phyloP scores from a whole-genome alignment of 2,888 invertebrate species.

The Diaprepes abbreviatus region DNA sequence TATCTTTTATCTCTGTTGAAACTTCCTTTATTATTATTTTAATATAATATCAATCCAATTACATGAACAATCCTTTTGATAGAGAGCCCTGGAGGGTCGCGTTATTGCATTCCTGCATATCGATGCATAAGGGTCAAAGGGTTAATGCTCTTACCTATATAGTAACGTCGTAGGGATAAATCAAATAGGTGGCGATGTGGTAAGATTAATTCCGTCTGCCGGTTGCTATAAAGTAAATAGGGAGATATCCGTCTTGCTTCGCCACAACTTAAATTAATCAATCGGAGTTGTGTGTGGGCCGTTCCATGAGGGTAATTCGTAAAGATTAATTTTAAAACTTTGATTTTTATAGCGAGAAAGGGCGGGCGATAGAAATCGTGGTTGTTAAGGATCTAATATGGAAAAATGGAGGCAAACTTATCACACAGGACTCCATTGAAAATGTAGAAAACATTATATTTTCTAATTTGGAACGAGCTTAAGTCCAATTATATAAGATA shows the following conservation, averaged over 20 bases:
- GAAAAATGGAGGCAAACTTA: too few relatives aligned
- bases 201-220: conserved; percentile 14
- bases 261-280: conserved; percentile 2
- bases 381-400: too few relatives aligned
- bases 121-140: conserved; percentile 5
- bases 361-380: too few relatives aligned
- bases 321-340: background rate
- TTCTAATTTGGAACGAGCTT: too few relatives aligned
- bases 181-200: conserved; percentile 17
- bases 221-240: conserved; percentile 5
- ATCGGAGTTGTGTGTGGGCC: background rate
- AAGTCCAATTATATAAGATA: too few relatives aligned
- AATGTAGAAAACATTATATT: too few relatives aligned
- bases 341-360: too few relatives aligned
- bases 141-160: conserved; percentile 6
- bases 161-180: conserved; percentile 1
- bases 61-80: background rate
- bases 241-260: conserved; percentile 3
- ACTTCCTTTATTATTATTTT: too few relatives aligned
- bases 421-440: too few relatives aligned
- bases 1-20: too few relatives aligned
- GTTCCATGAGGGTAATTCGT: background rate
- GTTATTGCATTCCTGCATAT: conserved; percentile 7
- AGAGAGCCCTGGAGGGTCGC: background rate
- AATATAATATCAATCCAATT: too few relatives aligned